A percentile compares a stretch with the other conserved stretches of the same genome.
Conservation (phyloP, 2,888 invertebrate species). For the Tetranychus piercei region DNA sequence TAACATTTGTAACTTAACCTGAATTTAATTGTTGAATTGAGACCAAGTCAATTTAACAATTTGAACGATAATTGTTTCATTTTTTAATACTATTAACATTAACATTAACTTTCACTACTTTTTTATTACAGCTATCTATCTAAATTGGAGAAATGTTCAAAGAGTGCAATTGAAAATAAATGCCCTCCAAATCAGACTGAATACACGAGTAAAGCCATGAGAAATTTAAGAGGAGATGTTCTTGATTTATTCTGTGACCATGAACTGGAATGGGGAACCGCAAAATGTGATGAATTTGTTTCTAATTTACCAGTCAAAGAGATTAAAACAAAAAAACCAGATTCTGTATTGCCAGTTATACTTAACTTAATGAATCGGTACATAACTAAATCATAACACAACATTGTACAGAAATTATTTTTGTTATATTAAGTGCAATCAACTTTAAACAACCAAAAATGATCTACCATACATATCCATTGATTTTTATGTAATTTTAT, state of each 20-base stretch:
- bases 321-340: conserved; percentile 15
- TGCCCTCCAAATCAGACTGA: conserved; percentile 14
- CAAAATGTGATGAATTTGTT: conserved; percentile 18
- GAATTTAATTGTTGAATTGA: not conserved
- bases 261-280: conserved; percentile 19
- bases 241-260: conserved; percentile 20
- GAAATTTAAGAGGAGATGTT: conserved; percentile 19
- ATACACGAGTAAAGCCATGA: conserved; percentile 18
- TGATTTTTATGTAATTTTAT: too few relatives aligned
- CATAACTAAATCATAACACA: not conserved
- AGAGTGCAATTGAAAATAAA: conserved; percentile 16
- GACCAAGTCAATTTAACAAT: not conserved
- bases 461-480: too few relatives aligned
- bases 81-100: not conserved
- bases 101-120: not conserved
- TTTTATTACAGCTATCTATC: conserved; percentile 16
- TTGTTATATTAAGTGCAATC: too few relatives aligned
- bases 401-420: not conserved
- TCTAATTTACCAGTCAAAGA: conserved; percentile 17
- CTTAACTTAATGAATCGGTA: conserved; percentile 20
- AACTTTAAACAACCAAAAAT: too few relatives aligned
- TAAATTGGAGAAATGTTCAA: conserved; percentile 20
- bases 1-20: not conserved
- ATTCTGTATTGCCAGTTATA: conserved; percentile 19
- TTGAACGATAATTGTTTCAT: not conserved